Conservation (phyloP, 2,113 vertebrate genomes). For the Arvicanthis niloticus region DNA sequence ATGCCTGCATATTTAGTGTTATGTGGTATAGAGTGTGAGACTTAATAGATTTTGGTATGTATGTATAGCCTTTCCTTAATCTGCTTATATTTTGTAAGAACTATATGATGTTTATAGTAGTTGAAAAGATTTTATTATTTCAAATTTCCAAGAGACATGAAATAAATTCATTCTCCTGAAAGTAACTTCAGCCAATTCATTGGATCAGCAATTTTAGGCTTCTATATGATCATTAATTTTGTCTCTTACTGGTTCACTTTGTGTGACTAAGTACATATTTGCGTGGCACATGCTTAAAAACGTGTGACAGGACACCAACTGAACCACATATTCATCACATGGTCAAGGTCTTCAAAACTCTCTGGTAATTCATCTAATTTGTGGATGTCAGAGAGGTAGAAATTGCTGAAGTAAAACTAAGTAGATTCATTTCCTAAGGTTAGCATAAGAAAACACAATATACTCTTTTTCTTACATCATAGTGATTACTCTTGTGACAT, state of each 20-base stretch:
- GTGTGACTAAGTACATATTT: background rate
- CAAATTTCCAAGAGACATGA: too few relatives aligned
- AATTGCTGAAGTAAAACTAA: background rate
- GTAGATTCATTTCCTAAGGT: background rate
- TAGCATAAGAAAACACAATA: background rate
- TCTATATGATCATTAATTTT: background rate
- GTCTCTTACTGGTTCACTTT: background rate
- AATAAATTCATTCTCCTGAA: background rate
- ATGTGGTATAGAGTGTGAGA: background rate
- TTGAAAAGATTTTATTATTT: background rate
- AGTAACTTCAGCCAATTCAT: background rate
- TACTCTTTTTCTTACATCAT: background rate
- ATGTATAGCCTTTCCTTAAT: background rate
- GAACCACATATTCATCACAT: too few relatives aligned
- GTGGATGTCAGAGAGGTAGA: background rate
- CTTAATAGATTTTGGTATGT: background rate
- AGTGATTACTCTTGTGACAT: background rate
- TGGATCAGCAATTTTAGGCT: background rate
- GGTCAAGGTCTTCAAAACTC: background rate
- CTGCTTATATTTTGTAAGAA: background rate
- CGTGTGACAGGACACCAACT: too few relatives aligned
- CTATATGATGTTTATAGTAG: background rate
- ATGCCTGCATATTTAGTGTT: background rate
- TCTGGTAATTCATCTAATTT: background rate
- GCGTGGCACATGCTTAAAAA: too few relatives aligned